A percentile compares a stretch with the other conserved stretches of the same genome.
Conservation (phyloP, 2,113 vertebrate species). For the Octodon degus region DNA sequence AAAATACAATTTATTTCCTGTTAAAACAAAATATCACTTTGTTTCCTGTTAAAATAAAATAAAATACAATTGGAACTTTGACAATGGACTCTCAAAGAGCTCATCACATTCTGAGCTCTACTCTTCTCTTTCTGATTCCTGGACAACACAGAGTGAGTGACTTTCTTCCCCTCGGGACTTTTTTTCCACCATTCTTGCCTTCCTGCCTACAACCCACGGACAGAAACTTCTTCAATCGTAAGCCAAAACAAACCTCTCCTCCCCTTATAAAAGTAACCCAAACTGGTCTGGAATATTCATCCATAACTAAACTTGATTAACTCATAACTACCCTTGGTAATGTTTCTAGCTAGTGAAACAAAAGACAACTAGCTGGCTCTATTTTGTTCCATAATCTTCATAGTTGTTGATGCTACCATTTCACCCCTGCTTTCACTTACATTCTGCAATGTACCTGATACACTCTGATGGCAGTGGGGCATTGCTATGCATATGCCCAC, state of each 20-base stretch:
- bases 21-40: too few species aligned
- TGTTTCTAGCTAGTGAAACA: background rate
- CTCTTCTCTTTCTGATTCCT: too few species aligned
- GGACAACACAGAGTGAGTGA: too few species aligned
- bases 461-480: background rate
- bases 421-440: background rate
- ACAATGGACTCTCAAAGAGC: too few species aligned
- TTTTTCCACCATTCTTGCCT: too few species aligned
- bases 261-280: background rate
- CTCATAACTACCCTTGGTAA: background rate
- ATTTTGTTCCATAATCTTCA: background rate
- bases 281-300: background rate
- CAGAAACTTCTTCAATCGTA: too few species aligned
- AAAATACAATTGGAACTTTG: too few species aligned
- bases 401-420: background rate
- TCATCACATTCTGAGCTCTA: too few species aligned
- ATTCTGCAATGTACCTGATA: fast-evolving
- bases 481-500: background rate
- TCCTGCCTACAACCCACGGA: too few species aligned
- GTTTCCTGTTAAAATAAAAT: too few species aligned
- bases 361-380: background rate
- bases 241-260: too few species aligned
- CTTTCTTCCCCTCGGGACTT: too few species aligned
- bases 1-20: background rate
- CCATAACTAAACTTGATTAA: background rate